These are phyloP conservation scores for Margarornis squamiger DNA, from an alignment of 2,797 vertebrate species.

Conservation along the genomic window DNA sequence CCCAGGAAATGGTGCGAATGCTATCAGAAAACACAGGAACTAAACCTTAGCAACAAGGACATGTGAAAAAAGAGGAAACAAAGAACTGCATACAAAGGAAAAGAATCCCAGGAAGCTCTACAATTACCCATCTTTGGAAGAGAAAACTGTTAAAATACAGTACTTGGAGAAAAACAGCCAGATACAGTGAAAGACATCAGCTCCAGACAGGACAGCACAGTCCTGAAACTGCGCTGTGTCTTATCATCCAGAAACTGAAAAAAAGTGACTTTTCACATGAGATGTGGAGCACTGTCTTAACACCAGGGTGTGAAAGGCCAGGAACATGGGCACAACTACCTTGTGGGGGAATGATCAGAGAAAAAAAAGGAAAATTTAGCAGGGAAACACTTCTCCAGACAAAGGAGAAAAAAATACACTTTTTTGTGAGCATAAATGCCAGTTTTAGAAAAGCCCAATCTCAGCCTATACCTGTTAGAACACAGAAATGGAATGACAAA, in stretches of 20 bases:
- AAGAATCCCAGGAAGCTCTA: not conserved
- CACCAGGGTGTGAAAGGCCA: not conserved
- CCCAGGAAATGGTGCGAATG: not conserved
- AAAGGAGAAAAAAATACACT: not conserved
- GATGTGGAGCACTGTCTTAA: not conserved
- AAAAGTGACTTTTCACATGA: not conserved
- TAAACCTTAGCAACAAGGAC: not conserved
- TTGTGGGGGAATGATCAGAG: not conserved
- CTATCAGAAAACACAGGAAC: constrained; percentile 5
- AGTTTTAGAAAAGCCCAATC: not conserved
- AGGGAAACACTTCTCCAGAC: not conserved
- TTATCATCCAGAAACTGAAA: not conserved
- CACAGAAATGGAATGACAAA: not conserved
- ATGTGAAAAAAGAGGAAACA: not conserved
- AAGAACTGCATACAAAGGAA: fast-evolving
- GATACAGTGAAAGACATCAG: not conserved
- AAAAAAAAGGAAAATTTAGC: not conserved
- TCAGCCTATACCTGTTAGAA: not conserved
- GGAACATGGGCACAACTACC: not conserved
- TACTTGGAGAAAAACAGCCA: not conserved
- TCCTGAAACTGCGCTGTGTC: not conserved
- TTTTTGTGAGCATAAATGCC: not conserved
- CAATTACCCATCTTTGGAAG: not conserved
- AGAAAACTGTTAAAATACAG: not conserved
- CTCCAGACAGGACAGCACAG: not conserved